A percentile compares a stretch with the other conserved stretches of the same genome.
phyloP scores from a whole-genome alignment of 2,888 invertebrate species.

The Abrostola tripartita region DNA sequence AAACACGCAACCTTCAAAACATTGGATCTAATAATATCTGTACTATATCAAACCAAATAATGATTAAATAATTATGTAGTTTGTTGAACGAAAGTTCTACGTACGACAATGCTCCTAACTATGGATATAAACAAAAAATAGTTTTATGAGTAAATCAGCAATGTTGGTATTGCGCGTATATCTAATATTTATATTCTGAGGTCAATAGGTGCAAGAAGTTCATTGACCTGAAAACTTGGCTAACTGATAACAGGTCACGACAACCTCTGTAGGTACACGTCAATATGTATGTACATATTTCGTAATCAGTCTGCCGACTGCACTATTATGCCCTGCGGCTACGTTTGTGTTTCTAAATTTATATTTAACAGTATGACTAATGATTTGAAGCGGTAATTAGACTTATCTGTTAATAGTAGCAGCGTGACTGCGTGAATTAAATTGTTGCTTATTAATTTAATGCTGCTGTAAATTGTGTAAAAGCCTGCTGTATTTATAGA shows the following conservation, averaged over 20 bases:
- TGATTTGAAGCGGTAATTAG: conserved; percentile 31
- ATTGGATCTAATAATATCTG: too few species aligned
- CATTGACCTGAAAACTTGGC: conserved; percentile 47
- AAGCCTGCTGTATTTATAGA: too few species aligned
- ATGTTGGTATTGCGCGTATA: neutral
- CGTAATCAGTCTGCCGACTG: conserved; percentile 30
- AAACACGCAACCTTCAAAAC: too few species aligned
- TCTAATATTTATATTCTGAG: conserved; percentile 20
- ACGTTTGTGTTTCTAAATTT: conserved; percentile 26
- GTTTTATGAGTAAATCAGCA: neutral
- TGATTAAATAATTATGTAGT: too few species aligned
- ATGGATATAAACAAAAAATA: too few species aligned
- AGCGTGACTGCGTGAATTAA: conserved; percentile 13
- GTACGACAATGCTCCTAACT: too few species aligned
- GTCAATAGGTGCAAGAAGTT: conserved; percentile 47
- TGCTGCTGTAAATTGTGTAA: conserved; percentile 4
- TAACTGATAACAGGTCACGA: conserved; percentile 50
- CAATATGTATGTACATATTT: conserved; percentile 29
- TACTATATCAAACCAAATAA: too few species aligned
- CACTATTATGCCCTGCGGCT: conserved; percentile 32
- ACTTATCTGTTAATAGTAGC: conserved; percentile 19
- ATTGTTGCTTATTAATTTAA: conserved; percentile 22
- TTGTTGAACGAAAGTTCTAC: too few species aligned
- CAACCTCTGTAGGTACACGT: conserved; percentile 32
- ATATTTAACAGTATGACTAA: conserved; percentile 34